phyloP scores from a whole-genome alignment of 2,113 vertebrate species.

The rat (Rattus norvegicus) region GRCr8 NC_086024.1:120244501-120245000 shows the following conservation, averaged over 20 bases:
- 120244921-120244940: neutral
- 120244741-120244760: neutral
- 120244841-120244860: neutral
- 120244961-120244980: neutral
- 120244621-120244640: too few species aligned
- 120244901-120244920: neutral
- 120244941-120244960: neutral
- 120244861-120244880: neutral
- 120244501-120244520: neutral
- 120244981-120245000: neutral
- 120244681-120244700: neutral
- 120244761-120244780: neutral
- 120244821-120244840: neutral
- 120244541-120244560: neutral
- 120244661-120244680: neutral
- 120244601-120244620: neutral
- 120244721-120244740: neutral
- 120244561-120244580: accelerated
- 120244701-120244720: neutral
- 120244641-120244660: neutral
- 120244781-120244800: neutral
- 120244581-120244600: neutral
- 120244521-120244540: neutral
- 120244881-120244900: neutral
- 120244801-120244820: neutral